Evolutionary conservation across 2,113 vertebrate species (phyloP).

Genomic region (Hydrolagus affinis): DNA sequence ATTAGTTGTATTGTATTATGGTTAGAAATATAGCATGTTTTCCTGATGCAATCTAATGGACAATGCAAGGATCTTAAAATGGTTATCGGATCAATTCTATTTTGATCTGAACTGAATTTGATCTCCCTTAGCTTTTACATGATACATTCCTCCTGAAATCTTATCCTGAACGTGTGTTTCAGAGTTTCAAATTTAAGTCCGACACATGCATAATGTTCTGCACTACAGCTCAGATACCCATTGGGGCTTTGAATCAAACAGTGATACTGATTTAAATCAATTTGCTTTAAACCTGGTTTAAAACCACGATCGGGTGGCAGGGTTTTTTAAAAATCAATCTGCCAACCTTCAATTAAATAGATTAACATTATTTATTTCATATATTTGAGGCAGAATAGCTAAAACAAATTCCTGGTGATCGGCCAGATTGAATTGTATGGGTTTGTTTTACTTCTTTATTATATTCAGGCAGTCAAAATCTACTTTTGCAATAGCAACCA

Average conservation of each 20-base stretch:
- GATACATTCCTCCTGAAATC: conserved; percentile 6
- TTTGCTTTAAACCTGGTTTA: background rate
- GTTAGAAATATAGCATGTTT: no score
- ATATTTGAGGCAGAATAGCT: background rate
- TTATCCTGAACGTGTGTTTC: background rate
- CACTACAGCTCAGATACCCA: background rate
- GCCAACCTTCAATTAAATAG: background rate
- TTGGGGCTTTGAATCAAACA: background rate
- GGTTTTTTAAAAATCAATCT: background rate
- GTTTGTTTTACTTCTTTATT: background rate
- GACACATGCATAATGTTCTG: background rate
- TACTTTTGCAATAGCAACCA: no score
- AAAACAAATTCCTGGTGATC: background rate
- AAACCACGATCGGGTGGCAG: background rate
- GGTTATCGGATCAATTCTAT: background rate
- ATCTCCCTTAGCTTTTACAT: background rate
- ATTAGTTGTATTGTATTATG: no score
- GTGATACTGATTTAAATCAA: background rate
- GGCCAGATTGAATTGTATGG: background rate
- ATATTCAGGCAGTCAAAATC: background rate
- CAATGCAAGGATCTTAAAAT: no score
- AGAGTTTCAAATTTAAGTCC: background rate
- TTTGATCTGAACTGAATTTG: conserved; percentile 10
- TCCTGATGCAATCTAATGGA: no score
- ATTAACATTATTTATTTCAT: background rate